Conservation (phyloP, 2,113 vertebrate species). For the Triplophysa siluroides region DNA sequence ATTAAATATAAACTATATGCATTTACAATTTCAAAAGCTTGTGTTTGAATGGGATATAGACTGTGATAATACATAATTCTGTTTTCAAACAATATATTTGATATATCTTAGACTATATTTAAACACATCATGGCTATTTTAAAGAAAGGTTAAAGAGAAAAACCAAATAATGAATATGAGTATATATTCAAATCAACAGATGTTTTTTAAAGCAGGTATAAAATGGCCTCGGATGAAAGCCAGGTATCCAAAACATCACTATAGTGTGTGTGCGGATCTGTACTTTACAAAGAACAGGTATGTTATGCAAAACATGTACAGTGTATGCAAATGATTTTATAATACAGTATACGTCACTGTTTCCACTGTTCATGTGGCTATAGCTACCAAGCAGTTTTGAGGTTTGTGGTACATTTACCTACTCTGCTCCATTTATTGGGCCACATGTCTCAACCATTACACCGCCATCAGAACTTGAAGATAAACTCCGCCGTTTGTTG, state of each 20-base stretch:
- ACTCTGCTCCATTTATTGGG: conserved; percentile 39
- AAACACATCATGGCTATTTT: background rate
- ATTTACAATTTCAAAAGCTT: too few relatives aligned
- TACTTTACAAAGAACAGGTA: background rate
- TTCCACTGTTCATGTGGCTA: conserved; percentile 25
- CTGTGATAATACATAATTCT: background rate
- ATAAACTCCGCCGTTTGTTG: conserved; percentile 7
- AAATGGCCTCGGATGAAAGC: background rate
- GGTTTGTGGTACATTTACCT: conserved; percentile 20
- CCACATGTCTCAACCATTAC: conserved; percentile 25
- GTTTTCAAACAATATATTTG: background rate
- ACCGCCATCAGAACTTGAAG: background rate
- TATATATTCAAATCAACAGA: background rate
- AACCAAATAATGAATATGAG: background rate
- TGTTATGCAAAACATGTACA: conserved; percentile 2
- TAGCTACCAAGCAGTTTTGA: conserved; percentile 34
- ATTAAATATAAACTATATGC: too few relatives aligned
- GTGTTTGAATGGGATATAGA: background rate
- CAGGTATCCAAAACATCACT: background rate
- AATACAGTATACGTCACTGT: background rate
- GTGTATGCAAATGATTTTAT: conserved; percentile 21
- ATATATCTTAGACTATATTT: background rate
- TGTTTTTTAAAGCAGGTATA: background rate
- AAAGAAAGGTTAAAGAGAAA: background rate
- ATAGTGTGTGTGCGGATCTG: background rate